A percentile compares a stretch with the other conserved stretches of the same genome.
Evolutionary conservation across 2,113 vertebrate species (phyloP).

Genomic region (Hippocampus zosterae): DNA sequence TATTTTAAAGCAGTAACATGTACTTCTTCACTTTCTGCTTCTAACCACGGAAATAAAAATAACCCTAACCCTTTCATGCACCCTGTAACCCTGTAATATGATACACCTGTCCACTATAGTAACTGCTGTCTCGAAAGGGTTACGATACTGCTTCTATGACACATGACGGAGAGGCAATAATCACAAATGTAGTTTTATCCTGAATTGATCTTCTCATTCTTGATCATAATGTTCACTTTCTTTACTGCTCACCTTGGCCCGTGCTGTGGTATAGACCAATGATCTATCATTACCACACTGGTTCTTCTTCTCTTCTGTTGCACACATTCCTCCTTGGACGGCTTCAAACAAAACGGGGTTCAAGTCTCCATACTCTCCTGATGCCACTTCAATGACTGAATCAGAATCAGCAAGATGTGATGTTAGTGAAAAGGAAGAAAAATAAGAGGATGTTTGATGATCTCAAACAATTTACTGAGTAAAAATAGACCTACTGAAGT

Average conservation of each 20-base stretch:
- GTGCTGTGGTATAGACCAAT: slow-evolving; percentile 64
- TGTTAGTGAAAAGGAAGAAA: neutral
- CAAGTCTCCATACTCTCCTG: slow-evolving; percentile 93
- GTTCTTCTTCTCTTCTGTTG: slow-evolving; percentile 81
- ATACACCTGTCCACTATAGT: too few relatives aligned
- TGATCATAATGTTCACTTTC: neutral
- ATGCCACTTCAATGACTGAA: slow-evolving; percentile 94
- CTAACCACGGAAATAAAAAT: too few relatives aligned
- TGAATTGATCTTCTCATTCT: too few relatives aligned
- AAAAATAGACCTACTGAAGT: slow-evolving; percentile 85
- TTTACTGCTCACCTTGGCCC: slow-evolving; percentile 69
- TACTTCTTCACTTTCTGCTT: too few relatives aligned
- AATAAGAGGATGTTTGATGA: neutral
- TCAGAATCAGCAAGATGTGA: neutral
- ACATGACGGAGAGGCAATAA: too few relatives aligned
- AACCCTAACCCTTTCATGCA: too few relatives aligned
- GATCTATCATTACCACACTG: slow-evolving; percentile 72
- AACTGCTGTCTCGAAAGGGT: too few relatives aligned
- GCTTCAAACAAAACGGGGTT: slow-evolving; percentile 91
- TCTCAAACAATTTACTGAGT: neutral
- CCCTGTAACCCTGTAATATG: too few relatives aligned
- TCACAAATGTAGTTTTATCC: too few relatives aligned
- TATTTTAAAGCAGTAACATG: neutral
- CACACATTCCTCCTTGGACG: slow-evolving; percentile 85
- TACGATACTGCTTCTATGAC: neutral